A percentile compares a stretch with the other conserved stretches of the same genome.
phyloP scores from a whole-genome alignment of 2,797 vertebrate genomes.

The Pteropus rufus region DNA sequence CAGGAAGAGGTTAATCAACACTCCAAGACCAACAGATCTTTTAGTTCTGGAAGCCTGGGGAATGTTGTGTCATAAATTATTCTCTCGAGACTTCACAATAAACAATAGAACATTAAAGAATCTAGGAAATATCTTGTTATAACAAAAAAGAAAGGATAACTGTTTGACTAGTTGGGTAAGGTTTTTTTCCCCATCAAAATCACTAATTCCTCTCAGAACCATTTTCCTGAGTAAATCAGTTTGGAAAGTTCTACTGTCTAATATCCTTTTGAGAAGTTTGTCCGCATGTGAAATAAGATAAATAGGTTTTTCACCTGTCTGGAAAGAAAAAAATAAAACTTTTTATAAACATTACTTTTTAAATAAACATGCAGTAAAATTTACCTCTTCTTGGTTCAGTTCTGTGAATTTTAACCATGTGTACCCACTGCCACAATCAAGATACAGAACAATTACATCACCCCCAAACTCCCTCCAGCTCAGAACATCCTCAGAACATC shows the following conservation, averaged over 20 bases:
- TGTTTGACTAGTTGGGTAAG: not conserved
- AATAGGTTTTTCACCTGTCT: not conserved
- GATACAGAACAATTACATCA: not conserved
- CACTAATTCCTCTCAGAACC: not conserved
- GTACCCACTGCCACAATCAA: not conserved
- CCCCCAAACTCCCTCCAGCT: not conserved
- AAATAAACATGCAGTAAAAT: not conserved
- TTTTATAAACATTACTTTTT: not conserved
- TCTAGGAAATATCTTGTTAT: not conserved
- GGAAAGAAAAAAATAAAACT: not conserved
- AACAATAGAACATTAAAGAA: not conserved
- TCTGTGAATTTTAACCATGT: not conserved
- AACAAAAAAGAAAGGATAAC: not conserved
- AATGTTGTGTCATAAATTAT: not conserved
- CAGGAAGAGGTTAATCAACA: not conserved
- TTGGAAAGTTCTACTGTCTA: slow-evolving; percentile 6
- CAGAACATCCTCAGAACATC: too few relatives aligned
- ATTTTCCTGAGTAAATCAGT: not conserved
- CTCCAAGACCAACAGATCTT: not conserved
- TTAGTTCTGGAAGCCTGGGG: not conserved
- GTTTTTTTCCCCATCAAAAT: not conserved
- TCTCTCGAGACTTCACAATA: not conserved
- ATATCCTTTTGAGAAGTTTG: not conserved
- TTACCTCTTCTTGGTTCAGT: not conserved
- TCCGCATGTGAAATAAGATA: not conserved